Base-by-base conservation (phyloP, 2,797 vertebrate genomes). In the Xenentodon cancila region DNA sequence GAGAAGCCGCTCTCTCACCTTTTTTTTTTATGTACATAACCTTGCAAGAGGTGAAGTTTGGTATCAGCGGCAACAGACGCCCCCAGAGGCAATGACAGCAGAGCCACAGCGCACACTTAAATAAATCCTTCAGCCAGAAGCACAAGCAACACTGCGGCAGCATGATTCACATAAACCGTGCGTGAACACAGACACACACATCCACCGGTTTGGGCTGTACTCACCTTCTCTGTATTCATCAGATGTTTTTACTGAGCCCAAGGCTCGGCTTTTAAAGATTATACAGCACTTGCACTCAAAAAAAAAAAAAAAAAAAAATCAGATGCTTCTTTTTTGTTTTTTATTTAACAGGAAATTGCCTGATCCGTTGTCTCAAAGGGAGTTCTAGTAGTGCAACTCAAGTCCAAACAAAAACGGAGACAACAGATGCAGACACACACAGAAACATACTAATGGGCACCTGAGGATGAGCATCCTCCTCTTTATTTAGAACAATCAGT, bases 231-330 rank as follows among this genome's bases (percentile, higher is more conserved):
- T 80, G 84, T 85, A 89, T 87, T 87, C 87, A 90, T 87, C 85
- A 79, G 77, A 85, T 81, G 81, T 70, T 84, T 75, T 73, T 25
- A 80, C 82, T 68, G 68, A 85, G 81, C 82, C 82, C 81, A 76
- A 73, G 87, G 88, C 81, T 73, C 77, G 73, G 83, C 84, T 88
- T 88, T 90, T 84, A 90, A 86, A 87, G 82, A 87, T 87, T 86
- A 88, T 80, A 90, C 82, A 71, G 72, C 85, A 62, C 81, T 79
- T 79, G 63, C 71, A 73, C 81, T 63, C 76, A 71, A 72, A 54
- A 80, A 79, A 80, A 84, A 80, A 84, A 82, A 73, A n/a, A n/a
- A n/a, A n/a, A n/a, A n/a, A n/a, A 25, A 25, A 25, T 25, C 25
- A 85, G 75, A 63, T 68, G 34, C 75, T 72, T 81, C 74, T 71